A percentile compares a stretch with the other conserved stretches of the same genome.
Conservation (phyloP, 1,140 invertebrate genomes). For the Drosophila mojavensis region DNA sequence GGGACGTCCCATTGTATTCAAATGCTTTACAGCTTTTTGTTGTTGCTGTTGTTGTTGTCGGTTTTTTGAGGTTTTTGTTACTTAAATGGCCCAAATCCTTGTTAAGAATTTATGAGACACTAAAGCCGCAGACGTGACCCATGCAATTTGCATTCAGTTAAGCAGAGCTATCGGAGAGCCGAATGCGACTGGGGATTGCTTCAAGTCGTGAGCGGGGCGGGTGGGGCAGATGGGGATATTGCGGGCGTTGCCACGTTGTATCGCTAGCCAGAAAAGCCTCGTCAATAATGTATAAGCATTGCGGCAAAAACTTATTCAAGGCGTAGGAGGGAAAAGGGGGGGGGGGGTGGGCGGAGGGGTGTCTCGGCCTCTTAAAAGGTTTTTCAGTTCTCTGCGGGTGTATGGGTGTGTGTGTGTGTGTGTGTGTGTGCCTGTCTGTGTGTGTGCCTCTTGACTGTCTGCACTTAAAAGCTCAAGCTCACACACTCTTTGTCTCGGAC, state of each 20-base stretch:
- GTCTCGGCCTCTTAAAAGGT: conserved; percentile 50
- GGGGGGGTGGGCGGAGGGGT: too few relatives aligned
- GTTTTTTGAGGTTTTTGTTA: conserved; percentile 7
- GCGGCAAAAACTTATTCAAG: conserved; percentile 58
- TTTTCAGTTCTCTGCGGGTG: conserved; percentile 25
- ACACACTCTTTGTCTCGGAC: conserved; percentile 26
- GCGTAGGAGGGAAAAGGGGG: neutral
- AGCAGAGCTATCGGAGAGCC: conserved; percentile 2
- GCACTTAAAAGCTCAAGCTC: conserved; percentile 29
- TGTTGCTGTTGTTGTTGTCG: conserved; percentile 9
- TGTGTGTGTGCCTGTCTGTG: neutral
- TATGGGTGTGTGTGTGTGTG: neutral
- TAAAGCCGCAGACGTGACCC: conserved; percentile 70
- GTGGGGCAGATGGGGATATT: neutral
- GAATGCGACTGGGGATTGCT: neutral
- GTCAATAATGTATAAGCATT: conserved; percentile 75
- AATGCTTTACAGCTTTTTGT: conserved; percentile 40
- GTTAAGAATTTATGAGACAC: conserved; percentile 74
- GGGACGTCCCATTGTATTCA: conserved; percentile 20
- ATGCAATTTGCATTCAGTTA: conserved; percentile 67
- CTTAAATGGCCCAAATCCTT: conserved; percentile 58
- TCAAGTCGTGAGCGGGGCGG: neutral
- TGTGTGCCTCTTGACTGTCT: conserved; percentile 5
- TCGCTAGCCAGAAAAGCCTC: conserved; percentile 28
- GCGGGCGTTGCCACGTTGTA: conserved; percentile 13